phyloP scores from a whole-genome alignment of 1,140 invertebrate species.

The Oncopodura yosiiana region DNA sequence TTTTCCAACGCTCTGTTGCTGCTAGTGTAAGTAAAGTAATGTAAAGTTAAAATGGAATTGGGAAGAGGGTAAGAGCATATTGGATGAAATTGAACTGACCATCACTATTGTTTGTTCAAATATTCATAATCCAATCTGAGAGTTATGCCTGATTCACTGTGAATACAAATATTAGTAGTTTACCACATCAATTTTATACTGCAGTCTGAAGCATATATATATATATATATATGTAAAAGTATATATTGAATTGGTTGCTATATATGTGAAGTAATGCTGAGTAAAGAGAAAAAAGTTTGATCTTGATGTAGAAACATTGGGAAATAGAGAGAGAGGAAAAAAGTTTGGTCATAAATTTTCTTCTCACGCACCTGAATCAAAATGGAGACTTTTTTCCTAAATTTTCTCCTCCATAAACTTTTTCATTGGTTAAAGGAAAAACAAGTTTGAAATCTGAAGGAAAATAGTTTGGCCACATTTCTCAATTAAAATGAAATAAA shows the following conservation, averaged over 20 bases:
- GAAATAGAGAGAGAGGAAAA: background rate
- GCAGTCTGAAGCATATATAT: no score
- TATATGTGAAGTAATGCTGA: no score
- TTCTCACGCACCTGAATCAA: conserved; percentile 29
- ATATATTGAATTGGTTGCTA: no score
- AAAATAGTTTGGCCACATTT: no score
- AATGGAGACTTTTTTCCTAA: background rate
- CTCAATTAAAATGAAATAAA: no score
- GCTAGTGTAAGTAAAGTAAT: background rate
- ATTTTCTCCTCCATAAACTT: background rate
- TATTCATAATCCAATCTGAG: conserved; percentile 36
- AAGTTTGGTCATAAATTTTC: conserved; percentile 20
- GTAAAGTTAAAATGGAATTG: no score
- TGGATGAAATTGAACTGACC: conserved; percentile 29
- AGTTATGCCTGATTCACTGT: conserved; percentile 25
- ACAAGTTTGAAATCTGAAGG: no score
- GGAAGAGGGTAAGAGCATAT: background rate
- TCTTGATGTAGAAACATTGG: background rate
- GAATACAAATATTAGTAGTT: conserved; percentile 33
- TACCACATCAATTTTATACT: no score
- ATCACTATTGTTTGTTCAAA: conserved; percentile 35
- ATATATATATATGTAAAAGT: no score
- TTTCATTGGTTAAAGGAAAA: background rate
- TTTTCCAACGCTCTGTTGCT: no score
- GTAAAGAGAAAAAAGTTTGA: background rate